Base-by-base conservation (phyloP, 2,888 invertebrate species). In the Orthosia incerta region DNA sequence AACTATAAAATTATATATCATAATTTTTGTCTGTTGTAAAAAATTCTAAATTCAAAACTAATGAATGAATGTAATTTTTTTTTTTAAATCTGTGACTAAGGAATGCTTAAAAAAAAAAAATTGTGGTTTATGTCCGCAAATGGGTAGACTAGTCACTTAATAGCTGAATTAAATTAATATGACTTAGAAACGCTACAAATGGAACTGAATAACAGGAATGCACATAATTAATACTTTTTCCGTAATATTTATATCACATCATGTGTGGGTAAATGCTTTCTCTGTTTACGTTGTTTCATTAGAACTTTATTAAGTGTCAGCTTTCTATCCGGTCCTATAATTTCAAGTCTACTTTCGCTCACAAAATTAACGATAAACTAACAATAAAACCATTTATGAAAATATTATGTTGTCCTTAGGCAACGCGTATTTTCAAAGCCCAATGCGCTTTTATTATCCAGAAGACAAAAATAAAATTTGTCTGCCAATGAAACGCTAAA, bases 301-400 rank as follows among this genome's bases (percentile, higher is more conserved):
- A 39, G 48, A 55, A 50, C n/a, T 56, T 70, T 45, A 23, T 45
- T 23, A 48, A n/a, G 20, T 68, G 20, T 18, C 13, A n/a, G 53
- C 83, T 88, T 89, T 88, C 87, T 76, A 81, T 82, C 82, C 87
- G 84, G 79, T 79, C 55, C 61, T 75, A 65, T 78, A 74, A 64
- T 61, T 72, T 13, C 50, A 5, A 60, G 3, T 59, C 48, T 13
- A 39, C 60, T 60, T 71, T 64, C 68, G 56, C 59, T 51, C 23
- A 55, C 7, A 20, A 64, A 26, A 48, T 20, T 46, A 57, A 18
- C 7, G 11, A 23, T 26, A 26, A 23, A 26, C 3, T 16, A 56
- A 20, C 4, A 26, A 9, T 66, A 50, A 50, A 57, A 31, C 0
- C 26, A 66, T 12, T 12, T 20, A 18, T 16, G 2, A 31, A 39